Evolutionary conservation across 2,888 invertebrate species (phyloP).

Genomic region (Anthophora plumipes): DNA sequence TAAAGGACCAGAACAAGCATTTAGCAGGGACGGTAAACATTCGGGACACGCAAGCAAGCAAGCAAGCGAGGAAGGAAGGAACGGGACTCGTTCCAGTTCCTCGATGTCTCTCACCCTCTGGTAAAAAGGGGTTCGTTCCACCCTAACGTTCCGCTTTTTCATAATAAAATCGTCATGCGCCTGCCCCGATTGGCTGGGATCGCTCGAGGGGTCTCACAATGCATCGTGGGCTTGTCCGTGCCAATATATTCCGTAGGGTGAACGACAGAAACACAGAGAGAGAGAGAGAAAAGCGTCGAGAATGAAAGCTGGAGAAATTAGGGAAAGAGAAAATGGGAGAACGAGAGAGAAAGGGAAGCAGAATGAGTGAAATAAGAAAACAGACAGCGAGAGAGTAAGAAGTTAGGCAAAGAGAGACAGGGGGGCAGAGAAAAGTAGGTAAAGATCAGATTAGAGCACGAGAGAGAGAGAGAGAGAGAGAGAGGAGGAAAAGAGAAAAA

Average conservation of each 20-base stretch:
- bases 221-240: conserved; percentile 79
- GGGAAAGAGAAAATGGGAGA: neutral
- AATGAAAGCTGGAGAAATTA: conserved; percentile 8
- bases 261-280: conserved; percentile 15
- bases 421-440: too few relatives aligned
- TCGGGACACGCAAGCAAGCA: conserved; percentile 67
- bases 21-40: conserved; percentile 72
- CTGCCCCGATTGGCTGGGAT: conserved; percentile 80
- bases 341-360: too few relatives aligned
- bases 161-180: conserved; percentile 83
- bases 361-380: too few relatives aligned
- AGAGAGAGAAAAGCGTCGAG: neutral
- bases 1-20: conserved; percentile 37
- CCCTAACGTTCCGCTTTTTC: conserved; percentile 79
- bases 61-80: too few relatives aligned
- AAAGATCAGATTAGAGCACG: too few relatives aligned
- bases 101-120: conserved; percentile 24
- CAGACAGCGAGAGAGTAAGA: conserved; percentile 53
- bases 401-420: neutral
- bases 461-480: too few relatives aligned
- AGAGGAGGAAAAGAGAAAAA: too few relatives aligned
- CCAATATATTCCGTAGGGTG: conserved; percentile 69
- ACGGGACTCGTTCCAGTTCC: conserved; percentile 38
- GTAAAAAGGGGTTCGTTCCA: conserved; percentile 71
- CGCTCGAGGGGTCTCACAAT: conserved; percentile 76